phyloP scores from a whole-genome alignment of 2,888 invertebrate species.

The Leptarthrus brevirostris region DNA sequence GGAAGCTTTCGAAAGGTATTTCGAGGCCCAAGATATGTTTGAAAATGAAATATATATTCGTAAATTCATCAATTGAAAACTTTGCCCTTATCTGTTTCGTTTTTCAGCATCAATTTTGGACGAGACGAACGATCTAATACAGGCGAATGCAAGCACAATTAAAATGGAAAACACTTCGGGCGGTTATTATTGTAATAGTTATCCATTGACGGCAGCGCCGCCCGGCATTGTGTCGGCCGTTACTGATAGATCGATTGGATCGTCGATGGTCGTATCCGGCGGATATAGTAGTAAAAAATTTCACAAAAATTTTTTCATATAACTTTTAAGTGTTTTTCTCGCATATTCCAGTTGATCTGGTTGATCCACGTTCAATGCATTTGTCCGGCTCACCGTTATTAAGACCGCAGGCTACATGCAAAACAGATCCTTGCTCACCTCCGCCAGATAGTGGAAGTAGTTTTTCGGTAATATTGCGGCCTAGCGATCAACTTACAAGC shows the following conservation, averaged over 20 bases:
- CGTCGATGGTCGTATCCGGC: conserved; percentile 78
- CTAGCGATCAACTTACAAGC: conserved; percentile 59
- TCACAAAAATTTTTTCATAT: not conserved
- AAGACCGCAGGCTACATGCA: conserved; percentile 60
- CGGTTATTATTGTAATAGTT: conserved; percentile 84
- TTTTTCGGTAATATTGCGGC: conserved; percentile 64
- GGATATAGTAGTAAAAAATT: conserved; percentile 83
- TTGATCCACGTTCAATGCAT: conserved; percentile 66
- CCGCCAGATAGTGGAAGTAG: conserved; percentile 60
- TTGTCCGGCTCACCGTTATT: conserved; percentile 63
- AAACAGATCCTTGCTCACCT: conserved; percentile 62
- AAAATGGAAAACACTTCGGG: conserved; percentile 80
- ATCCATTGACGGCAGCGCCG: conserved; percentile 75
- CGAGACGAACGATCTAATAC: conserved; percentile 81
- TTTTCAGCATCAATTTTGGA: conserved; percentile 91
- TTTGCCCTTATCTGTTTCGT: not conserved
- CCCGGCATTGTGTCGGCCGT: conserved; percentile 60
- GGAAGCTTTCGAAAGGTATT: conserved; percentile 96
- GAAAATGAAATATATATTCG: too few relatives aligned
- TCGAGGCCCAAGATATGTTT: conserved; percentile 35
- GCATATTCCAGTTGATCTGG: conserved; percentile 62
- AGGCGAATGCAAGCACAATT: conserved; percentile 74
- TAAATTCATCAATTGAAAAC: not conserved
- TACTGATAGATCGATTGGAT: conserved; percentile 58
- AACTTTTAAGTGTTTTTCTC: not conserved